Conservation (phyloP, 2,888 invertebrate genomes). For the Gibbula magus region DNA sequence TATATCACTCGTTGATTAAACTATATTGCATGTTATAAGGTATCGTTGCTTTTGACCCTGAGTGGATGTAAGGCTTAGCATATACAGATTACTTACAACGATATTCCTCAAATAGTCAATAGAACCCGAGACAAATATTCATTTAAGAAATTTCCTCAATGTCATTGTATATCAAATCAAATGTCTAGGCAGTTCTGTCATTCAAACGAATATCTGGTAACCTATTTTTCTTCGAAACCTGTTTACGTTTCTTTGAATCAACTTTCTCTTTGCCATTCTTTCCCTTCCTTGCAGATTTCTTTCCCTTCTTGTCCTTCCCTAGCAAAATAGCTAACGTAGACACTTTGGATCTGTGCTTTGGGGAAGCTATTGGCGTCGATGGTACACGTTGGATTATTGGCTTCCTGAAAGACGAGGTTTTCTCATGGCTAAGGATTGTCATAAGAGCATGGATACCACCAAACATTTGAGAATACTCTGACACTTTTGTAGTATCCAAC, state of each 20-base stretch:
- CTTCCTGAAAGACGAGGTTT: slow-evolving; percentile 61
- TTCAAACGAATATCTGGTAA: slow-evolving; percentile 19
- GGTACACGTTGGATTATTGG: slow-evolving; percentile 49
- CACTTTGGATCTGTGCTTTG: slow-evolving; percentile 40
- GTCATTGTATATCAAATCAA: neutral
- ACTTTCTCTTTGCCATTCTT: slow-evolving; percentile 23
- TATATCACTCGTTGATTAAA: too few relatives aligned
- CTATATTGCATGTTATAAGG: too few relatives aligned
- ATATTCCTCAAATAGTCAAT: too few relatives aligned
- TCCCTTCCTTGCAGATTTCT: slow-evolving; percentile 28
- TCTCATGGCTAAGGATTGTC: slow-evolving; percentile 57
- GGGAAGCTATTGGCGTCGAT: slow-evolving; percentile 33
- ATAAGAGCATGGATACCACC: slow-evolving; percentile 55
- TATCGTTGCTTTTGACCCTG: too few relatives aligned
- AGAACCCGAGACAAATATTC: too few relatives aligned
- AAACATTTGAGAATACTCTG: slow-evolving; percentile 44
- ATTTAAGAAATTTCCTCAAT: too few relatives aligned
- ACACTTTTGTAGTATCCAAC: slow-evolving; percentile 50
- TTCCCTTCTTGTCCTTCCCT: slow-evolving; percentile 49
- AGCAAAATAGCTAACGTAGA: slow-evolving; percentile 62
- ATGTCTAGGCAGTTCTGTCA: neutral
- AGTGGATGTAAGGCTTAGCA: too few relatives aligned
- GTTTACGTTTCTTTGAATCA: neutral
- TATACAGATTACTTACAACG: too few relatives aligned
- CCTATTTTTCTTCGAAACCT: neutral